Percentiles rank a stretch among this genome's conserved stretches.
phyloP scores from a whole-genome alignment of 2,888 invertebrate genomes.

The Mesodorylaimus sp. region DNA sequence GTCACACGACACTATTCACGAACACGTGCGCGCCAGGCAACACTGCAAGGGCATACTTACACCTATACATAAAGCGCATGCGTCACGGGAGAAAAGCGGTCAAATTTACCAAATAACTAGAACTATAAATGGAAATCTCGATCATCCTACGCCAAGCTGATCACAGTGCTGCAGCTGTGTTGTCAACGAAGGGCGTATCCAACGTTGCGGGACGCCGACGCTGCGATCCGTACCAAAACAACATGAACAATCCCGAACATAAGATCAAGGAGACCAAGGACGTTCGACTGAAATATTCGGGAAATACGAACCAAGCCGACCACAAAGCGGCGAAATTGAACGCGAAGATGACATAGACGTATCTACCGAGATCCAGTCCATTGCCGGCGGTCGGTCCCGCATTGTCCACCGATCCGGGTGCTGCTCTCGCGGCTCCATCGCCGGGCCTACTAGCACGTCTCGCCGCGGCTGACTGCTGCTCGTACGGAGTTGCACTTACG shows the following conservation, averaged over 20 bases:
- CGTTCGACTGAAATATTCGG: slow-evolving; percentile 52
- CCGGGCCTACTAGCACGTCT: not conserved
- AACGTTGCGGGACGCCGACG: slow-evolving; percentile 3
- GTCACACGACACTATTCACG: too few species aligned
- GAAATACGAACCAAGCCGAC: slow-evolving; percentile 47
- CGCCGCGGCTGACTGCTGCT: not conserved
- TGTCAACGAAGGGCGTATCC: too few species aligned
- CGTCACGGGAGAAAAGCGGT: too few species aligned
- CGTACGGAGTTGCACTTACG: slow-evolving; percentile 16
- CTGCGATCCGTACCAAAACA: slow-evolving; percentile 2
- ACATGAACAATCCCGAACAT: slow-evolving; percentile 5
- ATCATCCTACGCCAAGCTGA: too few species aligned
- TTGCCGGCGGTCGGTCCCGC: slow-evolving; percentile 16
- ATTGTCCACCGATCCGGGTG: not conserved
- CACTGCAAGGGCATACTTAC: too few species aligned
- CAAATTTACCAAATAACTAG: too few species aligned
- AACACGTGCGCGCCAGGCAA: too few species aligned
- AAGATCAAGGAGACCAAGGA: slow-evolving; percentile 32
- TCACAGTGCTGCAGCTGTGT: too few species aligned
- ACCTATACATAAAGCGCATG: too few species aligned
- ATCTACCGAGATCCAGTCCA: slow-evolving; percentile 51
- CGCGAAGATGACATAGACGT: slow-evolving; percentile 54
- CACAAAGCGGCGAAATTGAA: slow-evolving; percentile 54
- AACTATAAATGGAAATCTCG: too few species aligned
- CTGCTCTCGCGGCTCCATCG: not conserved